Conservation (phyloP, 2,113 vertebrate species). For the Albula glossodonta region DNA sequence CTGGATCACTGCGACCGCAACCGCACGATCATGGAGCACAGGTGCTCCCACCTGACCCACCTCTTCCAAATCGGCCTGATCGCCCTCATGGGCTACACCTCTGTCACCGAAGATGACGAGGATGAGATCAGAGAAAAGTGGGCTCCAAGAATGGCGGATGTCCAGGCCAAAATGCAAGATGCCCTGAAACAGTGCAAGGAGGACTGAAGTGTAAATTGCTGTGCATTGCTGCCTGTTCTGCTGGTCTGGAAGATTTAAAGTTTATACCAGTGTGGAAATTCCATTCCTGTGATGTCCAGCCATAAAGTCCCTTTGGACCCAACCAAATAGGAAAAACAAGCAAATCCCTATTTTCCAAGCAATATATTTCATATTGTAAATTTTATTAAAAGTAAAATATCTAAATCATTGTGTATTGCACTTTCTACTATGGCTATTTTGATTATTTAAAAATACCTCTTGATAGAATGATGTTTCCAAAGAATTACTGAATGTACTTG, state of each 20-base stretch:
- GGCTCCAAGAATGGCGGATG: not conserved
- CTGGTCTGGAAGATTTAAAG: not conserved
- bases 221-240: not conserved
- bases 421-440: not conserved
- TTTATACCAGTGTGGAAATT: not conserved
- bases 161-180: slow-evolving; percentile 1
- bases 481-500: not conserved
- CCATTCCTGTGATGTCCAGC: not conserved
- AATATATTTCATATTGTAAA: not conserved
- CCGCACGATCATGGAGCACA: slow-evolving; percentile 5
- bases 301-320: not conserved
- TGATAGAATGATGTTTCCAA: not conserved
- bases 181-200: slow-evolving; percentile 10
- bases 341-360: not conserved
- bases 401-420: not conserved
- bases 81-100: slow-evolving; percentile 25
- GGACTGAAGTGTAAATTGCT: slow-evolving; percentile 6
- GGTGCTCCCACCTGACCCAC: slow-evolving; percentile 16
- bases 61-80: slow-evolving; percentile 30
- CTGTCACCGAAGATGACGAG: slow-evolving; percentile 24
- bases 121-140: slow-evolving; percentile 17
- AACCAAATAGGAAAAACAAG: not conserved
- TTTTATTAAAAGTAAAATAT: not conserved
- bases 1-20: slow-evolving; percentile 5
- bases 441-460: not conserved